Base-by-base conservation (phyloP, 35 echinoderm and acorn worm genomes). In the Holothuria glaberrima region DNA sequence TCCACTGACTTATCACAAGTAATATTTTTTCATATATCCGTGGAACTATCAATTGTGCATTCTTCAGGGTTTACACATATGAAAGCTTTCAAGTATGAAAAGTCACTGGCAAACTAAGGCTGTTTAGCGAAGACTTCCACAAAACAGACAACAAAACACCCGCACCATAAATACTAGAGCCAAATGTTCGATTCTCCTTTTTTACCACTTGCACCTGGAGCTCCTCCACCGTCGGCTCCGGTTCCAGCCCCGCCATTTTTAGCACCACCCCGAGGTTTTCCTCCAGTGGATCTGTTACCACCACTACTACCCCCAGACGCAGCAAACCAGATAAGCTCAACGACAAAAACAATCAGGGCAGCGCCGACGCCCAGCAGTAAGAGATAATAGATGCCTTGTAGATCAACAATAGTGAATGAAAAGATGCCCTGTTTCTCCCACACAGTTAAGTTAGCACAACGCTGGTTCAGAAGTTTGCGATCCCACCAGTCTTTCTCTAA, bases 401-500 rank as follows among this genome's bases (percentile, higher is more conserved):
- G 84, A 87, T 99, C 97, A 35, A 88, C 86, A 44, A 91, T 86
- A 19, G 97, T 93, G 76, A 99, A 83, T 12, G 97, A 94, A 41
- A 91, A 95, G 16, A 94, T 88, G 21, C 83, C 91, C 26, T 93
- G 84, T 86, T 86, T 68, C 88, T 99, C 93, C 94, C 91, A 93
- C 19, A 75, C 87, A 6, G 91, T 95, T 88, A 93, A 89, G 56
- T 99, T 94, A 36, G 71, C 56, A 41, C 93, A 94, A 18, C 88
- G 71, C 19, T 78, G 34, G 28, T 86, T 36, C 12, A 30, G 71
- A 0, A 70, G 18, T 19, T 94, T 89, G 28, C 82, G 64, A 26
- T 93, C 88, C 97, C 97, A 99, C 97, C 97, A 99, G 26, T 99
- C 91, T 27, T 91, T 85, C 58, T 95, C 82, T 18, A 99, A 80